These are phyloP conservation scores for Bombus difficillimus DNA, from an alignment of 1,140 invertebrate genomes.

Conservation along the genomic window DNA sequence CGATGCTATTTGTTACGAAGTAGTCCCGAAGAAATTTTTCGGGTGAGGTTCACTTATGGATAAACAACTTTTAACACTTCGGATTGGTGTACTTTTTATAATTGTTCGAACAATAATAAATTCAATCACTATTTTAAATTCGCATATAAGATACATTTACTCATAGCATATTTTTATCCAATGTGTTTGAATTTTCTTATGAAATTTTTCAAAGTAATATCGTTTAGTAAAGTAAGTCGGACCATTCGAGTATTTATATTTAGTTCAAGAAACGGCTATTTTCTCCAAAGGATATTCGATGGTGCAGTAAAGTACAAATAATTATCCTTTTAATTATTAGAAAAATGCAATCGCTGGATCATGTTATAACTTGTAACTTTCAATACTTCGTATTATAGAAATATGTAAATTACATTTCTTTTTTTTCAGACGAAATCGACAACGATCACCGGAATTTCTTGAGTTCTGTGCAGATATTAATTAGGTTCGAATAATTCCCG, in stretches of 20 bases:
- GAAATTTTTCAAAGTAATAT: not conserved
- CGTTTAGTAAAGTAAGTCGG: no score
- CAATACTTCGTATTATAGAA: no score
- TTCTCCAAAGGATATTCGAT: no score
- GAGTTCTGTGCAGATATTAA: not conserved
- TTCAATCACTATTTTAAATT: not conserved
- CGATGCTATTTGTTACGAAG: constrained; percentile 17
- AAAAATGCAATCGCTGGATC: no score
- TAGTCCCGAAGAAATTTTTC: not conserved
- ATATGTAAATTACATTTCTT: no score
- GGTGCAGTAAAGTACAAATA: no score
- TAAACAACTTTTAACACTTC: not conserved
- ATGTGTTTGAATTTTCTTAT: not conserved
- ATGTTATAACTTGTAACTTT: no score
- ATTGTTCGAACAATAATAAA: not conserved
- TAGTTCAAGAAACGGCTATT: no score
- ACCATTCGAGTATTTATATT: no score
- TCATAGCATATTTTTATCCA: not conserved
- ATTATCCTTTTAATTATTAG: no score
- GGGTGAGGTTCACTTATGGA: not conserved
- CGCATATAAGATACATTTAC: not conserved
- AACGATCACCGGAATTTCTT: not conserved
- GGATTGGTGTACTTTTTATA: not conserved
- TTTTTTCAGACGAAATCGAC: not conserved
- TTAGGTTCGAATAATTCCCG: not conserved